Conservation (phyloP, 2,113 vertebrate genomes). For the Vanacampus margaritifer region DNA sequence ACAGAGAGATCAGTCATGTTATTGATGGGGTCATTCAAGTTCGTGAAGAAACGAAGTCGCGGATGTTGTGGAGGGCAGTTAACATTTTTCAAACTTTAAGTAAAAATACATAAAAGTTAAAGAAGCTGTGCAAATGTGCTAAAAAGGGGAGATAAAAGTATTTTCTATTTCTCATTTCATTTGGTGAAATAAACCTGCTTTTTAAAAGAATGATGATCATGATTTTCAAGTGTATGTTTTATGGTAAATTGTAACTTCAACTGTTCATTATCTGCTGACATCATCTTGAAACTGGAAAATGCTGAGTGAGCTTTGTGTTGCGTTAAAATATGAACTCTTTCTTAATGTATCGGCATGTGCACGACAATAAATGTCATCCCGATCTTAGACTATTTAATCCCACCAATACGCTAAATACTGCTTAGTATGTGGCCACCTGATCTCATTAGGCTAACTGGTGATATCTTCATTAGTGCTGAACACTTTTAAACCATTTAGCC, state of each 20-base stretch:
- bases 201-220: too few species aligned
- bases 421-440: slow-evolving; percentile 24
- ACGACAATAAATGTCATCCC: not conserved
- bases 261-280: not conserved
- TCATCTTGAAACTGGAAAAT: not conserved
- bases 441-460: slow-evolving; percentile 54
- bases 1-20: not conserved
- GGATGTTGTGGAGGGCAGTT: too few species aligned
- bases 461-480: slow-evolving; percentile 48
- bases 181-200: too few species aligned
- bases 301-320: not conserved
- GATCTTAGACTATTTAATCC: slow-evolving; percentile 26
- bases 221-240: not conserved
- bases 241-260: not conserved
- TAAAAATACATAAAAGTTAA: too few species aligned
- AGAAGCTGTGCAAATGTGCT: too few species aligned
- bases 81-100: too few species aligned
- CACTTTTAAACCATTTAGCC: slow-evolving; percentile 47
- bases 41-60: not conserved
- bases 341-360: not conserved
- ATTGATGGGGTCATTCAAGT: not conserved
- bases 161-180: too few species aligned
- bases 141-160: too few species aligned
- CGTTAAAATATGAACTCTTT: not conserved
- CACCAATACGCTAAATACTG: slow-evolving; percentile 6